Conservation (phyloP, 2,797 vertebrate genomes). For the Bradypodion pumilum region DNA sequence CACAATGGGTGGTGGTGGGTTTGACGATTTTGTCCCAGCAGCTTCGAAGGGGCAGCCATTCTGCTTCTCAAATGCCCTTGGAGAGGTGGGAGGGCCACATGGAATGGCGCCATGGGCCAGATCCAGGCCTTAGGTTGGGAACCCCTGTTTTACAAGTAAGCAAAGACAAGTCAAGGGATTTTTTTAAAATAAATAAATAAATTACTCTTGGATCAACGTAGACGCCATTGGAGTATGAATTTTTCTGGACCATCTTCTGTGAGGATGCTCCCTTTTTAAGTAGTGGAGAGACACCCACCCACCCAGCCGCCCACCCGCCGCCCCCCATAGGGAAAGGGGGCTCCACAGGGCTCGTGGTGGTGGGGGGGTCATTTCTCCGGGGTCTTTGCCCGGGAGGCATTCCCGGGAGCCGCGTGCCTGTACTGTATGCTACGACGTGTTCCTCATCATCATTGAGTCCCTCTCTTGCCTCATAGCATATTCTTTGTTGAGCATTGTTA, state of each 20-base stretch:
- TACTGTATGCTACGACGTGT: constrained; percentile 87
- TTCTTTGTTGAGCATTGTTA: constrained; percentile 88
- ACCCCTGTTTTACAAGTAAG: too few relatives aligned
- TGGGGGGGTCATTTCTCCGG: too few relatives aligned
- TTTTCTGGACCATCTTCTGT: background rate
- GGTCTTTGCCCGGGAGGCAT: background rate
- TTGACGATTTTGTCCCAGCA: too few relatives aligned
- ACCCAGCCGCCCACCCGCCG: too few relatives aligned
- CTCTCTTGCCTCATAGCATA: constrained; percentile 83
- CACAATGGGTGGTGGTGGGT: too few relatives aligned
- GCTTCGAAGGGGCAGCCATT: too few relatives aligned
- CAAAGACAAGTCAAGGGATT: constrained; percentile 78
- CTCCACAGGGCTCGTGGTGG: background rate
- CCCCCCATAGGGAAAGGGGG: background rate
- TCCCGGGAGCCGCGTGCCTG: constrained; percentile 47
- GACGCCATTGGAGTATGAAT: constrained; percentile 72
- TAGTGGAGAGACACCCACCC: background rate
- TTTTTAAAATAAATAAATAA: constrained; percentile 72
- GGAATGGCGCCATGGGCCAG: too few relatives aligned
- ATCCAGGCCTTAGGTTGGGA: too few relatives aligned
- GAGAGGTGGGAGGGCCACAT: too few relatives aligned
- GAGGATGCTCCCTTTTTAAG: background rate
- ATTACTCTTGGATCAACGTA: constrained; percentile 85
- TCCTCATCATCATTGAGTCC: constrained; percentile 84
- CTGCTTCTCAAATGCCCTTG: too few relatives aligned